A percentile compares a stretch with the other conserved stretches of the same genome.
Conservation (phyloP, 1,140 invertebrate species). For the Elymnias hypermnestra region DNA sequence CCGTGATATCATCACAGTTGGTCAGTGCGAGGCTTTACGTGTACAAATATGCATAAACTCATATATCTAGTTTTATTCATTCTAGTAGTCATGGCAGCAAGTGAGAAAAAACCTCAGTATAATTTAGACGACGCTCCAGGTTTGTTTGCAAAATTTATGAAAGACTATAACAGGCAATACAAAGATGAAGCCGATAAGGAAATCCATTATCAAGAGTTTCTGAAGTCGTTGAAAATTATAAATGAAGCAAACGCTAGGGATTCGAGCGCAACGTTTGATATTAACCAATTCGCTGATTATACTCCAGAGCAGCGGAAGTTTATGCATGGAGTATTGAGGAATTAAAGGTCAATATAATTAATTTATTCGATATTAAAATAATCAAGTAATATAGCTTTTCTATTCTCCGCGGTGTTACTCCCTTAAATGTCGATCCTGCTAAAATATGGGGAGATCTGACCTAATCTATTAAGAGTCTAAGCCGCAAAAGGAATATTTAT, state of each 20-base stretch:
- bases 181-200: slow-evolving; percentile 17
- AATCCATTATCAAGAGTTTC: slow-evolving; percentile 20
- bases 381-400: no score
- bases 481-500: no score
- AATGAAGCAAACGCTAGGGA: slow-evolving; percentile 18
- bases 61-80: not conserved
- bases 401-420: no score
- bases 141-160: slow-evolving; percentile 22
- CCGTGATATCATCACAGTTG: no score
- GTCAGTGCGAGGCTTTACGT: no score
- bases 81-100: not conserved
- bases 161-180: slow-evolving; percentile 22
- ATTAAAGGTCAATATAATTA: no score
- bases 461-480: no score
- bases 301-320: slow-evolving; percentile 12
- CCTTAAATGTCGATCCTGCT: no score
- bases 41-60: not conserved
- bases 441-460: no score
- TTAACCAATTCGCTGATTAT: slow-evolving; percentile 20
- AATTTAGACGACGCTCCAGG: slow-evolving; percentile 15
- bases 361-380: no score
- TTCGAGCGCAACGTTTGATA: slow-evolving; percentile 11
- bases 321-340: slow-evolving; percentile 5
- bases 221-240: slow-evolving; percentile 15
- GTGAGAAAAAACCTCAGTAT: slow-evolving; percentile 17